Conservation (phyloP, 2,797 vertebrate species). For the Cuniculus paca region DNA sequence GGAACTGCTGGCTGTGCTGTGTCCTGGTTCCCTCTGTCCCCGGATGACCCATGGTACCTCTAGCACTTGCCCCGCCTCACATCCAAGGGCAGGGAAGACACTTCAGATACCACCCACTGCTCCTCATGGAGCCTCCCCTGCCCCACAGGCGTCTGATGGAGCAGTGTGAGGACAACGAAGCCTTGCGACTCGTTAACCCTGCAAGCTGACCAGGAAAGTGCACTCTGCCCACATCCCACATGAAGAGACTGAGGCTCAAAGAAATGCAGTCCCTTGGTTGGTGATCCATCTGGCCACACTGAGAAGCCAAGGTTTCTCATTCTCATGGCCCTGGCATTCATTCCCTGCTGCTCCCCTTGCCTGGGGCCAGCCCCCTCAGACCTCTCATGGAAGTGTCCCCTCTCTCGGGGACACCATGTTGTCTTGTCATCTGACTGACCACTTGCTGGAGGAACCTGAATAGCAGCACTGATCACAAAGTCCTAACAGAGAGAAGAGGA, state of each 20-base stretch:
- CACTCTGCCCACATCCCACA: not conserved
- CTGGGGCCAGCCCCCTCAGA: not conserved
- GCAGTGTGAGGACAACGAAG: not conserved
- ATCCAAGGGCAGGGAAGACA: not conserved
- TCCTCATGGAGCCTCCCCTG: not conserved
- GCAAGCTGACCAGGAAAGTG: not conserved
- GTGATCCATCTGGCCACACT: not conserved
- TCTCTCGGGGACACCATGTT: not conserved
- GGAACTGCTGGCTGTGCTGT: no score
- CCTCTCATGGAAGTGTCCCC: not conserved
- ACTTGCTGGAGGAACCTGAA: not conserved
- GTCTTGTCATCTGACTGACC: not conserved
- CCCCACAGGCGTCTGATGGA: not conserved
- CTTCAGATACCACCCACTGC: not conserved
- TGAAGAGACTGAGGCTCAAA: not conserved
- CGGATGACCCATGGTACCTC: no score
- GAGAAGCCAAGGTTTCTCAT: not conserved
- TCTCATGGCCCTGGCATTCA: no score
- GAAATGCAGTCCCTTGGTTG: not conserved
- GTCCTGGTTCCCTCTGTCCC: no score
- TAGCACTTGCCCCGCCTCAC: rapidly evolving
- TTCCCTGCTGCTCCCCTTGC: not conserved
- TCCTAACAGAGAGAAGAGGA: not conserved
- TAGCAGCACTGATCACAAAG: not conserved
- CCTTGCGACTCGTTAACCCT: not conserved